These are phyloP conservation scores for Muscicapa comitata DNA, from an alignment of 2,797 vertebrate species.

Conservation along the genomic window DNA sequence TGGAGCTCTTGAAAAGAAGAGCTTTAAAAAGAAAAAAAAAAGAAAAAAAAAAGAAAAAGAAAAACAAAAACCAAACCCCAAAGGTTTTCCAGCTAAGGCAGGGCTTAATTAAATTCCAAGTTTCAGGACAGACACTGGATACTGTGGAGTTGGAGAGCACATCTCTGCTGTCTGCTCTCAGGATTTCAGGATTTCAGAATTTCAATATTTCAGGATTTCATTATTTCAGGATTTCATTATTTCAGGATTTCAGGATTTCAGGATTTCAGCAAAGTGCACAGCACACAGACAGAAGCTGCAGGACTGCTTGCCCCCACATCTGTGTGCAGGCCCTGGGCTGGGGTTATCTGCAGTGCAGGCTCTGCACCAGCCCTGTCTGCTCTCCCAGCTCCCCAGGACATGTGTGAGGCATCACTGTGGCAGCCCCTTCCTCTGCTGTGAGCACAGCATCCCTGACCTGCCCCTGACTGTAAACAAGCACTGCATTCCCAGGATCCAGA, in stretches of 20 bases:
- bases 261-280: not conserved
- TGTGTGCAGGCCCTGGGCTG: accelerated
- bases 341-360: not conserved
- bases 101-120: not conserved
- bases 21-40: accelerated
- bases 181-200: too few relatives aligned
- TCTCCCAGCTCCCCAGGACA: not conserved
- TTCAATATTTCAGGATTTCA: too few relatives aligned
- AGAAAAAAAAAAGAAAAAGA: too few relatives aligned
- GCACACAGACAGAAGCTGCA: not conserved
- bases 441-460: not conserved
- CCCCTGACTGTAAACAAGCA: not conserved
- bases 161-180: not conserved
- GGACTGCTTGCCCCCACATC: not conserved
- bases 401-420: not conserved
- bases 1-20: not conserved
- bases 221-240: too few relatives aligned
- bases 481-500: not conserved
- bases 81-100: not conserved
- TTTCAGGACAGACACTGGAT: not conserved
- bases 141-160: too few relatives aligned
- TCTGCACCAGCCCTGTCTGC: not conserved
- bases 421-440: not conserved
- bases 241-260: too few relatives aligned
- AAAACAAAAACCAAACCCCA: accelerated